These are phyloP conservation scores for Cryptosula pallasiana DNA, from an alignment of 2,888 invertebrate species.

Conservation along the genomic window DNA sequence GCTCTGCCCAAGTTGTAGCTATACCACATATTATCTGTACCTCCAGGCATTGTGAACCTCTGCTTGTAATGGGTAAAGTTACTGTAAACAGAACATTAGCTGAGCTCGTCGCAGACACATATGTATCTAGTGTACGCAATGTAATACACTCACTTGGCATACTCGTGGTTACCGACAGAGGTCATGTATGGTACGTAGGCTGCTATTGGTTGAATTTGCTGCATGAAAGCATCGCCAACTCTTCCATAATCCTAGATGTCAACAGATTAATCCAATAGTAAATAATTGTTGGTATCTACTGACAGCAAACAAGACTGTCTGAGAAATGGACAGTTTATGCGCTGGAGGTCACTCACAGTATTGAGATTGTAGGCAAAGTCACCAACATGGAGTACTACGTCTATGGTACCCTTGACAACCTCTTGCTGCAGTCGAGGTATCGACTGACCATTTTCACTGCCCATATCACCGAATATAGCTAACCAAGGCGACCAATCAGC, in stretches of 20 bases:
- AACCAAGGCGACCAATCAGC: constrained; percentile 72
- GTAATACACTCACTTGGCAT: neutral
- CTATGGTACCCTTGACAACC: constrained; percentile 71
- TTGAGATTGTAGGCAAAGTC: constrained; percentile 20
- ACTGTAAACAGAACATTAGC: neutral
- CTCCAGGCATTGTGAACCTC: constrained; percentile 11
- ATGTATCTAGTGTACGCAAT: neutral
- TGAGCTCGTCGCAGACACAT: neutral
- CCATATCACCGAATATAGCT: constrained; percentile 90
- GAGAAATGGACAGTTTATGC: too few relatives aligned
- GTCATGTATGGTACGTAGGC: constrained; percentile 79
- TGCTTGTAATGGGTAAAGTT: constrained; percentile 9
- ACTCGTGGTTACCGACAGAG: constrained; percentile 77
- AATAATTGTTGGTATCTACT: too few relatives aligned
- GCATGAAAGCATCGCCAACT: constrained; percentile 84
- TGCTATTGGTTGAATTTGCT: constrained; percentile 72
- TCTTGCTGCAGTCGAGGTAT: constrained; percentile 78
- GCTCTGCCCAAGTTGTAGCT: constrained; percentile 53
- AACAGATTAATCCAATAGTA: too few relatives aligned
- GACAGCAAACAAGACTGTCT: too few relatives aligned
- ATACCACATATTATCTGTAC: constrained; percentile 39
- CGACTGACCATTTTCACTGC: constrained; percentile 83
- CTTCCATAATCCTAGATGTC: constrained; percentile 63
- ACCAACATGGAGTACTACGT: constrained; percentile 69
- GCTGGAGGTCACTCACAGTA: too few relatives aligned